These are phyloP conservation scores for Emydura subglobosa DNA, from an alignment of 2,113 vertebrate genomes.

Conservation along the genomic window DNA sequence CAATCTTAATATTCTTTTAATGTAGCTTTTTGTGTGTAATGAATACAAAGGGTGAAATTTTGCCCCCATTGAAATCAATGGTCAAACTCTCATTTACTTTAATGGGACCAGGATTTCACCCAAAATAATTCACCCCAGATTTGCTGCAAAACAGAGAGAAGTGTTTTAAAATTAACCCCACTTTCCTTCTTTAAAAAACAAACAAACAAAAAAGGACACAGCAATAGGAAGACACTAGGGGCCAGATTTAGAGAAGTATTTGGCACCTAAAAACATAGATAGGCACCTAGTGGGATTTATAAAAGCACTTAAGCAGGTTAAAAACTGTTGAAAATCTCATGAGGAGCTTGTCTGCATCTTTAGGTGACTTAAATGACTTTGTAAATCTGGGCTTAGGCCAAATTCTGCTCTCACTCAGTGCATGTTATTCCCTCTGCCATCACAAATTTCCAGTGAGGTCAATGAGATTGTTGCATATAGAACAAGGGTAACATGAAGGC, in stretches of 20 bases:
- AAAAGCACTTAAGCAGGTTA: neutral
- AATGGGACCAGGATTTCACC: neutral
- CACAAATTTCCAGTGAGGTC: neutral
- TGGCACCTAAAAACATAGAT: neutral
- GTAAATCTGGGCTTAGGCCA: neutral
- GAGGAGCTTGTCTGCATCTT: neutral
- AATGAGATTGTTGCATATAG: neutral
- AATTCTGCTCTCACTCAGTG: neutral
- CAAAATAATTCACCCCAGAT: neutral
- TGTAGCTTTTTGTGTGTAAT: no score
- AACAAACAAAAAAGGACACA: no score
- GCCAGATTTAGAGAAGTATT: neutral
- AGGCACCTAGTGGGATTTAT: neutral
- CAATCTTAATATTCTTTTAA: no score
- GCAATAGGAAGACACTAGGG: neutral
- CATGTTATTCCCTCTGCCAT: neutral
- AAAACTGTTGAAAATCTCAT: neutral
- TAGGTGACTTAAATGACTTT: neutral
- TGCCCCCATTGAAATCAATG: neutral
- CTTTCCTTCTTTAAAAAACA: neutral
- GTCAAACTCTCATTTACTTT: neutral
- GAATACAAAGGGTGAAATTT: neutral
- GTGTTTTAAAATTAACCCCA: neutral
- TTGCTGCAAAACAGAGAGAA: neutral
- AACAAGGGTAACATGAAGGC: neutral